phyloP scores from a whole-genome alignment of 2,888 invertebrate genomes.

The Cephus pulcher region DNA sequence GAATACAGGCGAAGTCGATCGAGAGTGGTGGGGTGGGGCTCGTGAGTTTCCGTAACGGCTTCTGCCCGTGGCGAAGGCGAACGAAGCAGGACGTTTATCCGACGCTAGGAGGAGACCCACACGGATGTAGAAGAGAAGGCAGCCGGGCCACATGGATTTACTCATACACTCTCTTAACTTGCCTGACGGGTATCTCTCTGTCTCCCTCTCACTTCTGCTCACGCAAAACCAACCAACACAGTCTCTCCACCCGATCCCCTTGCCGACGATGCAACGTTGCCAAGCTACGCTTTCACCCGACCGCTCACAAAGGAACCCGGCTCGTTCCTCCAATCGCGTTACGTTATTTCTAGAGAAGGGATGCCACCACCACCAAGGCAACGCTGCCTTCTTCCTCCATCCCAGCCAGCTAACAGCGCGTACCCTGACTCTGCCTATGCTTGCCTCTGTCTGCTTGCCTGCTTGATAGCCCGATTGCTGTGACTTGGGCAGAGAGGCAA shows the following conservation, averaged over 20 bases:
- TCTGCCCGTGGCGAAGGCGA: not conserved
- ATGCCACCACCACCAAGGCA: constrained; percentile 53
- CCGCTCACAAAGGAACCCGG: constrained; percentile 65
- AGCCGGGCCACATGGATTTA: constrained; percentile 5
- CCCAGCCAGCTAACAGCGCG: not conserved
- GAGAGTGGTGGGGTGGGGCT: not conserved
- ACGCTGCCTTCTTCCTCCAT: constrained; percentile 48
- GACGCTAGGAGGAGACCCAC: not conserved
- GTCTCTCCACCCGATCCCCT: not conserved
- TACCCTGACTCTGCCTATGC: constrained; percentile 15
- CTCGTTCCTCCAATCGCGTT: constrained; percentile 52
- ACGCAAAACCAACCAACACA: constrained; percentile 21
- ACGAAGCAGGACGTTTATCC: not conserved
- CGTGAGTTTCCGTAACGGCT: not conserved
- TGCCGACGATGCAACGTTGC: constrained; percentile 56
- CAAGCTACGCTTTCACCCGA: constrained; percentile 60
- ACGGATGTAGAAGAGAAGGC: constrained; percentile 5
- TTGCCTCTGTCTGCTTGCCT: constrained; percentile 19
- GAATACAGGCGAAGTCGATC: not conserved
- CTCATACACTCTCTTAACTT: not conserved
- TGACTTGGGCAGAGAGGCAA: constrained; percentile 44
- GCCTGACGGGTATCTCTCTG: constrained; percentile 14
- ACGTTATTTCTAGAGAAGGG: constrained; percentile 42
- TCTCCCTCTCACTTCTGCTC: constrained; percentile 22
- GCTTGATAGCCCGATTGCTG: constrained; percentile 23